Evolutionary conservation across 2,888 invertebrate genomes (phyloP), one percentile per base, ranked within the genome.

Genomic region (Flexamia atlantica): DNA sequence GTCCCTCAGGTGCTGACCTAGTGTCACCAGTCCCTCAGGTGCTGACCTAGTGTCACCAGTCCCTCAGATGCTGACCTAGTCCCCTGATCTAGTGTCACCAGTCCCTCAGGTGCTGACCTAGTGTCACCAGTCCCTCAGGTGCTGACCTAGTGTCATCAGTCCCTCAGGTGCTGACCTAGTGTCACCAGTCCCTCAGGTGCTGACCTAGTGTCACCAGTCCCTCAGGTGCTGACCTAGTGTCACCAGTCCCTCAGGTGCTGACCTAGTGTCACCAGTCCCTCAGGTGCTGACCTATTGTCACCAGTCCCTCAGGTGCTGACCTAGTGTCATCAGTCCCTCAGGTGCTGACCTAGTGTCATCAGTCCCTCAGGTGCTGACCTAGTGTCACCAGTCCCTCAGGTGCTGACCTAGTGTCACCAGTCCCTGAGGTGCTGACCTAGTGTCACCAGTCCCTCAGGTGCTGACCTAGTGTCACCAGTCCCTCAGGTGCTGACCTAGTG

Each of bases 11-110:
- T 57, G 3, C 46, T 57, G 3, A n/a, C 23, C 57, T 12, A 57
- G 95, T 95, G 57, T 46, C 40, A 70, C 57, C 80, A 57, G 57
- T 23, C 23, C 10, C 57, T 4, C 20, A 57, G 4, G 20, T 57
- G 3, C 23, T 57, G 3, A 7, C 23, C 57, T 23, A 23, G 23
- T 57, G 9, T 7, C 57, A 23, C 23, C 57, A 57, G 57, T 36
- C 57, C 10, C 20, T 4, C 57, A 57, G n/a, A 23, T 23, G 23
- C 23, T 36, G n/a, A n/a, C n/a, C n/a, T n/a, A n/a, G n/a, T 36
- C 23, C 23, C 57, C 20, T 57, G 3, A n/a, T 5, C 53, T 57
- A 50, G 25, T 79, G 7, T 32, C 81, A 64, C 12, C 57, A 57
- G 3, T n/a, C 32, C 68, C 32, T 4, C 30, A 30, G 14, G 12